A percentile compares a stretch with the other conserved stretches of the same genome.
Evolutionary conservation across 2,888 invertebrate genomes (phyloP).

Genomic region (Pristionchus maxplancki): DNA sequence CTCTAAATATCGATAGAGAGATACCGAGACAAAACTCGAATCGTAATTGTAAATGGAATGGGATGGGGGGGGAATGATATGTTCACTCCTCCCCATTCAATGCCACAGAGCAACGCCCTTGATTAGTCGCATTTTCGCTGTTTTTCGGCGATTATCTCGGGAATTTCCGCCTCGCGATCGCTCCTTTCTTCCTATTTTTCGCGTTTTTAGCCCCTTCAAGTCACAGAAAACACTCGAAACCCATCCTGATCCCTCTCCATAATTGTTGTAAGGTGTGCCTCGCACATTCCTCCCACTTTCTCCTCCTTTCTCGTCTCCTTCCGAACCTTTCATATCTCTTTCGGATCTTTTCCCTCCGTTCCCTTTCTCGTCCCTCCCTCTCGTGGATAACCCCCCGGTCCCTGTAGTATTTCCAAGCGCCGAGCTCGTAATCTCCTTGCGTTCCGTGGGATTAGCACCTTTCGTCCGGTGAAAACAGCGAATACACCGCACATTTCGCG

Average conservation of each 20-base stretch:
- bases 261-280: neutral
- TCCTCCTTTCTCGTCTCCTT: neutral
- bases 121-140: neutral
- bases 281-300: constrained; percentile 31
- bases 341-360: neutral
- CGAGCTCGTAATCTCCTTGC: neutral
- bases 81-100: neutral
- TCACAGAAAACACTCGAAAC: neutral
- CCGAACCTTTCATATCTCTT: neutral
- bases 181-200: neutral
- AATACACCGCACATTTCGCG: no score
- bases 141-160: constrained; percentile 9
- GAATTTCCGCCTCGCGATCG: neutral
- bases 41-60: neutral
- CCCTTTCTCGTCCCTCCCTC: neutral
- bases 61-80: neutral
- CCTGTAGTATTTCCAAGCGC: neutral
- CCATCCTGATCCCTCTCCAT: neutral
- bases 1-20: neutral
- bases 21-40: constrained; percentile 44
- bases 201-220: neutral
- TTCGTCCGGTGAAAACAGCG: neutral
- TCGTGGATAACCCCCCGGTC: neutral
- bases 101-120: constrained; percentile 7
- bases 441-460: neutral